Evolutionary conservation across 2,888 invertebrate species (phyloP), one percentile per base, ranked within the genome.

Genomic region (Meteorus cinctellus): DNA sequence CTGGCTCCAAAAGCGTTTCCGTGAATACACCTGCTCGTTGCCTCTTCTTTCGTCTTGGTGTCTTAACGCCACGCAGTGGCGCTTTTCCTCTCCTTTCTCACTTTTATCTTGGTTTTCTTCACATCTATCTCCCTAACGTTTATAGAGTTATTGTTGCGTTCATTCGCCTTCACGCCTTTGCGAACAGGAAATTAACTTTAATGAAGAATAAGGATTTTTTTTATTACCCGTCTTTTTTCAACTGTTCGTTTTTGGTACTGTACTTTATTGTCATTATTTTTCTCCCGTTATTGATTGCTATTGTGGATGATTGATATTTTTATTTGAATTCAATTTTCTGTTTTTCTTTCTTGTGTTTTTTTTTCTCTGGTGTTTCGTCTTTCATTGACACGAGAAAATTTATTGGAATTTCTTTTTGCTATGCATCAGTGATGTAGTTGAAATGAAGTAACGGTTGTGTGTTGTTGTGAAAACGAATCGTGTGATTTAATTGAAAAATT

Each of bases 1-100:
- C 73, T 63, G 70, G 68, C 55, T 70, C 51, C 72, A 75, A 80
- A 79, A 72, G 74, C 69, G 74, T 79, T 79, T 81, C 81, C 79
- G 75, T 75, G 72, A 75, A 80, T 79, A 75, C 76, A 78, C 73
- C 81, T 77, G 75, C 19, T 51, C 55, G 19, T 36, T 24, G 29
- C 34, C 36, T 62, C 36, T 48, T 29, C 41, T 55, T 63, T 72
- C 14, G 41, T 65, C 51, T 65, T 72, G 14, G 48, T 48, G 55
- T 24, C 55, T 55, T 55, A 24, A 55, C 19, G 55, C 55, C 55
- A 55, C 55, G 55, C 55, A 19, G 55, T 55, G 51, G 36, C 65
- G 65, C 55, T 66, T 67, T 76, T 72, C 65, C 48, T 60, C 65
- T 71, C 55, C 55, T 66, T 63, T 75, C 65, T 66, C 70, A 66